These are phyloP conservation scores for Cetonia aurata DNA, from an alignment of 2,888 invertebrate species.

Conservation along the genomic window DNA sequence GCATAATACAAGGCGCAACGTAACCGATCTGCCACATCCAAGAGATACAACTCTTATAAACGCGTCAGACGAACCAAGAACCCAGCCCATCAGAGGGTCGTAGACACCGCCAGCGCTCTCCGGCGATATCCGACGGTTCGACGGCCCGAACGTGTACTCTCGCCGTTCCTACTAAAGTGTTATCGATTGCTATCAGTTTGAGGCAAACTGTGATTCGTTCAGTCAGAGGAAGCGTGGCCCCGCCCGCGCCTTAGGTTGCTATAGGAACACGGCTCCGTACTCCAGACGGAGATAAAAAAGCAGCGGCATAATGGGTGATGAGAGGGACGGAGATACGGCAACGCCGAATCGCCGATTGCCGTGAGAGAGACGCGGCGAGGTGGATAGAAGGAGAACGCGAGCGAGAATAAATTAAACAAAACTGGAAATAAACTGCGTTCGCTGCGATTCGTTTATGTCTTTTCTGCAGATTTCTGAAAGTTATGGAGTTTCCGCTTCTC, in stretches of 20 bases:
- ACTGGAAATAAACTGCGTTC: slow-evolving; percentile 41
- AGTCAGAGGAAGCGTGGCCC: slow-evolving; percentile 61
- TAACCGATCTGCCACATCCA: slow-evolving; percentile 1
- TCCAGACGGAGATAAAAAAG: slow-evolving; percentile 54
- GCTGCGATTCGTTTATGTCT: slow-evolving; percentile 45
- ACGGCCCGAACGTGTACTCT: not conserved
- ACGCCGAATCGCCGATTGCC: slow-evolving; percentile 32
- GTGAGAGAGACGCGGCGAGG: slow-evolving; percentile 46
- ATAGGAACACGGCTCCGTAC: slow-evolving; percentile 61
- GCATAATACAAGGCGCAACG: not conserved
- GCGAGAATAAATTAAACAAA: slow-evolving; percentile 43
- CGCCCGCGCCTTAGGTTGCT: slow-evolving; percentile 65
- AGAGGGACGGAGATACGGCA: slow-evolving; percentile 20
- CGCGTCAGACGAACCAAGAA: slow-evolving; percentile 7
- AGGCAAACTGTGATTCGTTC: slow-evolving; percentile 67
- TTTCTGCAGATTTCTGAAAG: slow-evolving; percentile 40
- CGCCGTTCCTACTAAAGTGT: slow-evolving; percentile 55
- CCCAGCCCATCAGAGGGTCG: slow-evolving; percentile 5
- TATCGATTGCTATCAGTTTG: slow-evolving; percentile 68
- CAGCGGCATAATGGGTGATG: slow-evolving; percentile 29
- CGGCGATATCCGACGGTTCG: slow-evolving; percentile 17
- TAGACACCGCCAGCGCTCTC: not conserved
- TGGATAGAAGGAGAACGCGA: slow-evolving; percentile 15
- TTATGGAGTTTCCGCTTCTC: slow-evolving; percentile 36
- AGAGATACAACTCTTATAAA: not conserved